A percentile compares a stretch with the other conserved stretches of the same genome.
Evolutionary conservation across 2,797 vertebrate genomes (phyloP).

Genomic region (Karalla daura): DNA sequence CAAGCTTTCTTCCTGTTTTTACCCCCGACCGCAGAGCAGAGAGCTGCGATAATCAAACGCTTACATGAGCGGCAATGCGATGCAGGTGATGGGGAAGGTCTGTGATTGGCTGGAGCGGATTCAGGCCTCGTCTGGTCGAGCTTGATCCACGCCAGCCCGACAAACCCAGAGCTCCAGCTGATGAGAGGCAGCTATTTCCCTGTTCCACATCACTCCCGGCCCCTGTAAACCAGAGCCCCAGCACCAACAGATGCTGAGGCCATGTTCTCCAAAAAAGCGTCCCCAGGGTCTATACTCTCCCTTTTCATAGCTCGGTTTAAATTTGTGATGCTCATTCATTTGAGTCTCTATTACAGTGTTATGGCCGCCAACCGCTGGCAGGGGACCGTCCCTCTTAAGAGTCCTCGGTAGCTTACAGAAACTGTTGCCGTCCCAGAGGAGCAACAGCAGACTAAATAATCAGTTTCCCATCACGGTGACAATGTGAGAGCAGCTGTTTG

Average conservation of each 20-base stretch:
- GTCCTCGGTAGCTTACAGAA: constrained; percentile 55
- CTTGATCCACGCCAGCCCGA: constrained; percentile 64
- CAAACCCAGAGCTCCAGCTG: constrained; percentile 54
- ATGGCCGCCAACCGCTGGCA: constrained; percentile 58
- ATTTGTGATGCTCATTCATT: constrained; percentile 66
- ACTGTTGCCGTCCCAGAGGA: constrained; percentile 63
- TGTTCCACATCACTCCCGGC: constrained; percentile 15
- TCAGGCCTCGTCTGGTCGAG: neutral
- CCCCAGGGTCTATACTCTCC: constrained; percentile 18
- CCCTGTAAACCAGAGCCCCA: constrained; percentile 21
- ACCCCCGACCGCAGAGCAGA: neutral
- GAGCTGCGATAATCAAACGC: neutral
- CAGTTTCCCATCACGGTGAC: constrained; percentile 65
- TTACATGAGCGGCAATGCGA: neutral
- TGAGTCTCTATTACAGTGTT: constrained; percentile 44
- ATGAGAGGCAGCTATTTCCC: constrained; percentile 52
- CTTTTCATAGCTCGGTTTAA: constrained; percentile 59
- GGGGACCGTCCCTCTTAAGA: constrained; percentile 55
- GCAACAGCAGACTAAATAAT: constrained; percentile 81
- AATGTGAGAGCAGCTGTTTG: constrained; percentile 81
- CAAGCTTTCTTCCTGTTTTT: neutral
- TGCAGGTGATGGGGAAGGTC: neutral
- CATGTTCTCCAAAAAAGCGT: constrained; percentile 47
- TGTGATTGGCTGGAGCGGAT: constrained; percentile 7
- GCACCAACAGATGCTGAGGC: constrained; percentile 61